A percentile compares a stretch with the other conserved stretches of the same genome.
These are phyloP conservation scores for Pollimyrus isidori DNA, from an alignment of 2,113 vertebrate genomes.

Conservation along the genomic window DNA sequence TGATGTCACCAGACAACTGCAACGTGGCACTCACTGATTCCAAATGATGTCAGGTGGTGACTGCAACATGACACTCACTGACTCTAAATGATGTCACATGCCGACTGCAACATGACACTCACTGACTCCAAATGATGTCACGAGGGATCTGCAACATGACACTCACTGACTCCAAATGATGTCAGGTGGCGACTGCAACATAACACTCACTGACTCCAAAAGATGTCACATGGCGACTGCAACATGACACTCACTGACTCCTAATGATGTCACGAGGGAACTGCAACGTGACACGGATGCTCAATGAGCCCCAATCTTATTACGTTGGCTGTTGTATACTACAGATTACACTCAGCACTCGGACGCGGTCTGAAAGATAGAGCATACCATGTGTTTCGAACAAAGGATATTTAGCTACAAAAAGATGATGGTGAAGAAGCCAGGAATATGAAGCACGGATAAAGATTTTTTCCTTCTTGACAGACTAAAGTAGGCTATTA, in stretches of 20 bases:
- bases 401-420: slow-evolving; percentile 54
- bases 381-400: slow-evolving; percentile 38
- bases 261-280: no score
- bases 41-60: no score
- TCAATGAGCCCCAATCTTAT: slow-evolving; percentile 33
- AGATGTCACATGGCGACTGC: no score
- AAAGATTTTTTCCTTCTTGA: slow-evolving; percentile 46
- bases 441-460: slow-evolving; percentile 41
- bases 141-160: no score
- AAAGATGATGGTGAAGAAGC: slow-evolving; percentile 25
- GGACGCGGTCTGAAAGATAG: slow-evolving; percentile 41
- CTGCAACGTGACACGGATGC: slow-evolving; percentile 28
- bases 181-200: no score
- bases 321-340: slow-evolving; percentile 33
- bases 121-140: no score
- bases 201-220: slow-evolving; percentile 9
- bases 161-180: slow-evolving; percentile 9
- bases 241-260: slow-evolving; percentile 8
- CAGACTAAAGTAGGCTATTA: slow-evolving; percentile 63
- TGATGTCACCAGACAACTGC: slow-evolving; percentile 30
- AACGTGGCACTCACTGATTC: slow-evolving; percentile 1
- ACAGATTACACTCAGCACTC: slow-evolving; percentile 51
- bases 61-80: slow-evolving; percentile 11
- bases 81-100: no score
- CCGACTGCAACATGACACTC: slow-evolving; percentile 5